Evolutionary conservation across 2,113 vertebrate genomes (phyloP).

Genomic region (Dunckerocampus dactyliophorus): DNA sequence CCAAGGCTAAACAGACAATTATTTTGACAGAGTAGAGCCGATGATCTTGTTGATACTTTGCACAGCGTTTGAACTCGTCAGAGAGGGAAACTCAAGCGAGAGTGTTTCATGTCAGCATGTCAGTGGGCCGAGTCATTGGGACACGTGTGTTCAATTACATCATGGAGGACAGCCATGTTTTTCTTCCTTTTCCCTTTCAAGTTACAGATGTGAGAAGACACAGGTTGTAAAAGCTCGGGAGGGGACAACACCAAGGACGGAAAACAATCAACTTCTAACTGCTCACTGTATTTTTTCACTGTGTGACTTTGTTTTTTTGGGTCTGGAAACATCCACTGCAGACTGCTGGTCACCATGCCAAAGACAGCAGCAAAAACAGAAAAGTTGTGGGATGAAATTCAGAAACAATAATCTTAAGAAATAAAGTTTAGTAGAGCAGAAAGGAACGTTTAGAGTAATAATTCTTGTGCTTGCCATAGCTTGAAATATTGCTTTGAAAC

Average conservation of each 20-base stretch:
- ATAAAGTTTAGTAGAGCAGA: slow-evolving; percentile 20
- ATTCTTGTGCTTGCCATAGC: background rate
- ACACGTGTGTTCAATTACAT: slow-evolving; percentile 10
- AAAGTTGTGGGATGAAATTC: background rate
- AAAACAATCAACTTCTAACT: background rate
- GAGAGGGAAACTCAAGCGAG: background rate
- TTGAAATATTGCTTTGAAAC: background rate
- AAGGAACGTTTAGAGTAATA: background rate
- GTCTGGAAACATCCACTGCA: background rate
- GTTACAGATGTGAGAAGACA: background rate
- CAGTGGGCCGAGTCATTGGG: slow-evolving; percentile 1
- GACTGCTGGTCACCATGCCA: background rate
- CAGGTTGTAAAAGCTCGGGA: slow-evolving; percentile 6
- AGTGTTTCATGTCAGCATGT: slow-evolving; percentile 9
- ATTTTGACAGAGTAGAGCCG: background rate
- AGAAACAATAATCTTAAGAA: slow-evolving; percentile 33
- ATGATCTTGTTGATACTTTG: slow-evolving; percentile 3
- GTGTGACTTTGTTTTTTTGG: background rate
- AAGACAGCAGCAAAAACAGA: background rate
- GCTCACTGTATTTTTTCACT: background rate
- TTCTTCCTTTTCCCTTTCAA: background rate
- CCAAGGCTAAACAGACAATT: slow-evolving; percentile 1
- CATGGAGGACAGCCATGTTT: slow-evolving; percentile 5
- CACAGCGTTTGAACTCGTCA: slow-evolving; percentile 5
- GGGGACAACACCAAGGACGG: background rate